Percentiles rank a stretch among this genome's conserved stretches.
Conservation (phyloP, 2,888 invertebrate genomes). For the Chrysolina haemoptera region DNA sequence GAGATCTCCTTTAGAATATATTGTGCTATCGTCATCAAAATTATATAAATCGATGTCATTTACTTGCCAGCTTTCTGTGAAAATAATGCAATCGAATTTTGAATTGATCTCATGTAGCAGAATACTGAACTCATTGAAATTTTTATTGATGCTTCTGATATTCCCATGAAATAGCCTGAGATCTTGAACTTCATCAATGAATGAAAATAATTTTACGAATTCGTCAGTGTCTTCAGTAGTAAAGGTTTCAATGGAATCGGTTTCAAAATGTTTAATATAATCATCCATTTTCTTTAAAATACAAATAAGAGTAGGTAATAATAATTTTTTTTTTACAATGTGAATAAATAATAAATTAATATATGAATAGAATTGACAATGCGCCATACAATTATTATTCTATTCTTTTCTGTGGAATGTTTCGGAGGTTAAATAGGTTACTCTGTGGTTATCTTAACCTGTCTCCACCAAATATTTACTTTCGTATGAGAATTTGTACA, state of each 20-base stretch:
- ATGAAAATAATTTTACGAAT: background rate
- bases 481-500: too few species aligned
- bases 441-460: too few species aligned
- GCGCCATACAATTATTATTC: too few species aligned
- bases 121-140: constrained; percentile 8
- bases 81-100: constrained; percentile 2
- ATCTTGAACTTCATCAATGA: background rate
- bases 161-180: background rate
- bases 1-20: constrained; percentile 6
- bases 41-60: background rate
- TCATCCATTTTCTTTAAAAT: background rate
- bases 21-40: background rate
- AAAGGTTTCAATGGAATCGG: background rate
- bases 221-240: background rate
- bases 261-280: background rate
- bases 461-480: too few species aligned
- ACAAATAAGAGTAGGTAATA: background rate
- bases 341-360: too few species aligned
- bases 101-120: constrained; percentile 5
- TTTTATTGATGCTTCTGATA: background rate
- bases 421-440: too few species aligned
- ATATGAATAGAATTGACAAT: too few species aligned
- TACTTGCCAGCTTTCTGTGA: constrained; percentile 4
- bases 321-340: too few species aligned
- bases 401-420: too few species aligned